Conservation (phyloP, 2,797 vertebrate genomes). For the Anableps anableps region DNA sequence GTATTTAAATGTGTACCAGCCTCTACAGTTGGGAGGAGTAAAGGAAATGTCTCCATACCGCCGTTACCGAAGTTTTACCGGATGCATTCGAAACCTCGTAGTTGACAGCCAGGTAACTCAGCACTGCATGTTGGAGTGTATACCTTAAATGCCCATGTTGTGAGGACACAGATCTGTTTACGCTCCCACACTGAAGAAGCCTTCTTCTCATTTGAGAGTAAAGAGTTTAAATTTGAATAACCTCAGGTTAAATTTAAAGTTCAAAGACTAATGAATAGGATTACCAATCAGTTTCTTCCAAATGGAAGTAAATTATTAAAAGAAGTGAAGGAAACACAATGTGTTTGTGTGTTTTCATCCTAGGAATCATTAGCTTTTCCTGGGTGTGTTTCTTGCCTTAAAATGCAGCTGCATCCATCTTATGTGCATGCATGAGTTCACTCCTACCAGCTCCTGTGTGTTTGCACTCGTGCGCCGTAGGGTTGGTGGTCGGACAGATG, state of each 20-base stretch:
- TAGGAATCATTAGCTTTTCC: constrained; percentile 25
- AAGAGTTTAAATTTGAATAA: not conserved
- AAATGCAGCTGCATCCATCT: constrained; percentile 22
- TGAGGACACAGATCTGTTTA: not conserved
- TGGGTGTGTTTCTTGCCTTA: constrained; percentile 7
- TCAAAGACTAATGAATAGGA: not conserved
- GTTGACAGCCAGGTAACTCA: constrained; percentile 87
- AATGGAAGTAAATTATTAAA: not conserved
- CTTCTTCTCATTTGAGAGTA: not conserved
- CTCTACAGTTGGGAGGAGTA: constrained; percentile 89
- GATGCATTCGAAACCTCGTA: constrained; percentile 87
- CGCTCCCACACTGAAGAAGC: not conserved
- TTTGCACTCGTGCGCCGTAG: not conserved
- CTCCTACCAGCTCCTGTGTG: constrained; percentile 13
- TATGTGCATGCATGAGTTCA: constrained; percentile 33
- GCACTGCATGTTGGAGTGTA: not conserved
- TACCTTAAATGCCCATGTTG: not conserved
- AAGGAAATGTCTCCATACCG: constrained; percentile 78
- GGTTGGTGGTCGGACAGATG: constrained; percentile 44
- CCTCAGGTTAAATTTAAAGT: not conserved
- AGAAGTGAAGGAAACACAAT: constrained; percentile 8
- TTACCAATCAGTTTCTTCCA: not conserved
- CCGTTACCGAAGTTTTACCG: constrained; percentile 82
- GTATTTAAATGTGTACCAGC: constrained; percentile 85
- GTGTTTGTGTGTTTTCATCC: constrained; percentile 4